Base-by-base conservation (phyloP, 2,888 invertebrate genomes). In the Eutolmus rufibarbis region DNA sequence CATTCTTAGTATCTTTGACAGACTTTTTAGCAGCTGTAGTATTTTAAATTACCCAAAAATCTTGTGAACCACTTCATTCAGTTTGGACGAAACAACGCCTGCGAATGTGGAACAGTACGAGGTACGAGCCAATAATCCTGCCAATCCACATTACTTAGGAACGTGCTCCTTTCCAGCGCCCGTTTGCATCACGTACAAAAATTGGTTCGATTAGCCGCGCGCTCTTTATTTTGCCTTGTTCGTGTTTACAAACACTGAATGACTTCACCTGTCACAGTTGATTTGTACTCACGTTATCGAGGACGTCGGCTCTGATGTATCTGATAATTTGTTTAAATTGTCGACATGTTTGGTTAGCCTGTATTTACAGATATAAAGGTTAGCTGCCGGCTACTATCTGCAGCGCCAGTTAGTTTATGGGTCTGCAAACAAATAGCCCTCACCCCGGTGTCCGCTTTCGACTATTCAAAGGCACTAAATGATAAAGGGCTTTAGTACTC, bases 281-380 rank as follows among this genome's bases (percentile, higher is more conserved):
- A 82, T 82, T 82, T 82, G 66, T 82, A 82, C 82, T 34, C 82
- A 82, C 82, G 82, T 51, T 82, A 57, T 82, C 57, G 82, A 82
- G 57, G 57, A 82, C 37, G 82, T 82, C 66, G 56, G 82, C 66
- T 57, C 37, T 82, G 82, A 82, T 82, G 82, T 82, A 82, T 82
- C 37, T 82, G 82, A 82, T 82, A 82, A 82, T 82, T 82, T 82
- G 82, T 82, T 82, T 82, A 82, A 82, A 82, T 82, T 66, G 40
- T 82, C 66, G 82, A 40, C 66, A 37, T 82, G 66, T 82, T 82
- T 82, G 82, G 66, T 82, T 82, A 66, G 57, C 66, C 82, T 82
- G 82, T 57, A 66, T 82, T 82, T 82, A 82, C 66, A 82, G 57
- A 66, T 82, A 82, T 66, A 82, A 57, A 82, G n/a, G 82, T 82